phyloP scores from a whole-genome alignment of 2,888 invertebrate genomes.

The Troides helena region DNA sequence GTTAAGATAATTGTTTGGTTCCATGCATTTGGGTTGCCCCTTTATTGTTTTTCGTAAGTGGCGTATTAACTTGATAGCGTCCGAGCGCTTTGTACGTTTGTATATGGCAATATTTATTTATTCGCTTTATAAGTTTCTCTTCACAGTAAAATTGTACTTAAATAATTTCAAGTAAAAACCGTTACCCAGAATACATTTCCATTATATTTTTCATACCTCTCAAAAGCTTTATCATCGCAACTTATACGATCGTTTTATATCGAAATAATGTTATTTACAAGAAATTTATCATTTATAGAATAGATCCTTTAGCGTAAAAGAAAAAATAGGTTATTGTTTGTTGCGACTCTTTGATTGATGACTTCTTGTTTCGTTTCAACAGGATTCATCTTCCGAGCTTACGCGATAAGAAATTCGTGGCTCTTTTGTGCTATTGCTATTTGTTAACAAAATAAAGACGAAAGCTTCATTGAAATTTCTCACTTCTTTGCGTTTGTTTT shows the following conservation, averaged over 20 bases:
- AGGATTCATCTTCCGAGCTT: conserved; percentile 41
- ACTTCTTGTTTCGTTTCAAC: conserved; percentile 46
- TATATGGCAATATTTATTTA: background rate
- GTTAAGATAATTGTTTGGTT: conserved; percentile 58
- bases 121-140: background rate
- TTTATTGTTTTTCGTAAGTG: conserved; percentile 30
- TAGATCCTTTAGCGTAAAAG: conserved; percentile 12
- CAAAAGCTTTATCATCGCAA: background rate
- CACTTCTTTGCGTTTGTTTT: conserved; percentile 39
- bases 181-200: no score
- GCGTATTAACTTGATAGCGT: conserved; percentile 27
- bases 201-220: background rate
- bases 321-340: conserved; percentile 29
- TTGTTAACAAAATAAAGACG: conserved; percentile 45
- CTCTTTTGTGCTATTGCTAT: conserved; percentile 44
- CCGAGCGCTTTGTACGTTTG: conserved; percentile 14
- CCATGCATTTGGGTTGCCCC: conserved; percentile 38
- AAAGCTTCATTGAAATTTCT: conserved; percentile 46
- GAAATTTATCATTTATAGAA: conserved; percentile 15
- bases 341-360: conserved; percentile 51
- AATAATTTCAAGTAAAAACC: background rate
- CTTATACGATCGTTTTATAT: background rate
- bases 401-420: conserved; percentile 41
- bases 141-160: background rate
- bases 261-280: conserved; percentile 10